Evolutionary conservation across 1,140 invertebrate genomes (phyloP).

Genomic region (Drosophila grimshawi): DNA sequence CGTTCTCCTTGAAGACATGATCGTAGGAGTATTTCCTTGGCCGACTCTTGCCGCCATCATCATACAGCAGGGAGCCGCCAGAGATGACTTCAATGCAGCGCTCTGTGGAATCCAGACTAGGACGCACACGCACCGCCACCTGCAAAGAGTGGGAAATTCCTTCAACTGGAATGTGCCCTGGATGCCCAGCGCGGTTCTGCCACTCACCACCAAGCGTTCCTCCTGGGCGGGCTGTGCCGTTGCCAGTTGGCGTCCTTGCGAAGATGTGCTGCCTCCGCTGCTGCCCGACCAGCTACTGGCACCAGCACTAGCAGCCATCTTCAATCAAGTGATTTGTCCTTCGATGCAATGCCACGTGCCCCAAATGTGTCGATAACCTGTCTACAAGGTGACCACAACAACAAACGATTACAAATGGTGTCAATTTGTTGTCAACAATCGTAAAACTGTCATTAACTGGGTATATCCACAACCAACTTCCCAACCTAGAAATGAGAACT

Average conservation of each 20-base stretch:
- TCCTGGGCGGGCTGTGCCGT: slow-evolving; percentile 64
- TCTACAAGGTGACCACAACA: slow-evolving; percentile 23
- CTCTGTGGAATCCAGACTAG: slow-evolving; percentile 69
- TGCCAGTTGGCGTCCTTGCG: slow-evolving; percentile 53
- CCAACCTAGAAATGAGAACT: background rate
- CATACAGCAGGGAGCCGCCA: slow-evolving; percentile 72
- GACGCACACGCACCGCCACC: slow-evolving; percentile 83
- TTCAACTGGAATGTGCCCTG: background rate
- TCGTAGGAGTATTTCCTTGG: slow-evolving; percentile 95
- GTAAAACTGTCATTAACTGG: slow-evolving; percentile 69
- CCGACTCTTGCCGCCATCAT: slow-evolving; percentile 84
- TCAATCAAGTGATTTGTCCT: slow-evolving; percentile 31
- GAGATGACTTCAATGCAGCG: slow-evolving; percentile 84
- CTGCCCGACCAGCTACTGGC: slow-evolving; percentile 78
- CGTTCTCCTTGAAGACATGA: slow-evolving; percentile 91
- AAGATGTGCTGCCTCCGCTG: slow-evolving; percentile 76
- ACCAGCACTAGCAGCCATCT: slow-evolving; percentile 68
- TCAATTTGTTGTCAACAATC: slow-evolving; percentile 81
- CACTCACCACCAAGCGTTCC: slow-evolving; percentile 75
- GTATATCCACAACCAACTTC: slow-evolving; percentile 28
- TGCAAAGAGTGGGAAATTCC: background rate
- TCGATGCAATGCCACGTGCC: slow-evolving; percentile 55
- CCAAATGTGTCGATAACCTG: slow-evolving; percentile 51
- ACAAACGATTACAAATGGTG: slow-evolving; percentile 70
- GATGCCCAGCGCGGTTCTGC: background rate